Base-by-base conservation (phyloP, 1,140 invertebrate species). In the Drosophila auraria region DNA sequence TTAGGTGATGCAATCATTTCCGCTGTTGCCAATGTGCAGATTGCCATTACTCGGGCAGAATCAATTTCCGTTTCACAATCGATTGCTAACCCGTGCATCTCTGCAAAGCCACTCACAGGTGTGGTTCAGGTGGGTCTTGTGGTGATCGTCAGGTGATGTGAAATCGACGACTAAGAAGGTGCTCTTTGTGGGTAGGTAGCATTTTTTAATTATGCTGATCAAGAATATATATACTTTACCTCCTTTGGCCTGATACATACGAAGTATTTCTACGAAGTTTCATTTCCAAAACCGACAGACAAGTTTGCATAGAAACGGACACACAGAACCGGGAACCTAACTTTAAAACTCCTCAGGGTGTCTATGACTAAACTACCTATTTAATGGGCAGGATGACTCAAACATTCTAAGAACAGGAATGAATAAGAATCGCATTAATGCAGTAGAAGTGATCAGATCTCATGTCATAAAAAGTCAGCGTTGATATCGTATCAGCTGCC, bases 1-100 rank as follows among this genome's bases (percentile, higher is more conserved):
- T 75, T 80, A 81, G 81, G 83, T 90, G 84, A 84, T 89, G 86
- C 84, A 89, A 89, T 89, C 86, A 90, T 89, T 89, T 90, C 84
- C 84, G 84, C 66, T 89, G 58, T 66, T 27, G 53, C 66, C 69
- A 45, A 45, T 42, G 38, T 50, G 49, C 71, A 84, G 82, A 84
- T 84, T 84, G 81, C 80, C 71, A 68, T 54, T 74, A 68, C 84
- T 70, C 77, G 68, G 60, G 62, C 62, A 78, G 82, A 89, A 90
- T 90, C 86, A 90, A 89, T 89, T 89, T 89, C 86, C 86, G 86
- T 61, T 86, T 73, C 56, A 23, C 12, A 23, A 17, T 42, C 45
- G 38, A 17, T 44, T 20, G 53, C 36, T 20, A 69, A 30, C 25
- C 25, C 11, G n/a, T 23, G 65, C 6, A 15, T 49, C 36, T 42